Conservation (phyloP, 2,888 invertebrate genomes). For the Spodoptera littoralis region DNA sequence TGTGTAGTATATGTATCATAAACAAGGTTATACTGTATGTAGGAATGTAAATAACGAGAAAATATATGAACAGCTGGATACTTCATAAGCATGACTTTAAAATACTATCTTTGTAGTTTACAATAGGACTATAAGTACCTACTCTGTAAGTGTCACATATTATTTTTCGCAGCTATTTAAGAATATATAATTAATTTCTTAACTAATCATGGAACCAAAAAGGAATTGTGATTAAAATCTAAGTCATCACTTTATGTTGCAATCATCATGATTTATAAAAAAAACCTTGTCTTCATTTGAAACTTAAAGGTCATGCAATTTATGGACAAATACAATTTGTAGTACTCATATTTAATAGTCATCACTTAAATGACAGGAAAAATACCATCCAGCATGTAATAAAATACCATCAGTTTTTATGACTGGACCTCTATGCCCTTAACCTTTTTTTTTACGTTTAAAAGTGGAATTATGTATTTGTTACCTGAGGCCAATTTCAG, state of each 20-base stretch:
- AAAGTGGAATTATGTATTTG: conserved; percentile 3
- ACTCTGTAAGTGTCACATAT: background rate
- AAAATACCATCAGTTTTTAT: conserved; percentile 21
- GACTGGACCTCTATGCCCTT: background rate
- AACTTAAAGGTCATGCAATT: conserved; percentile 4
- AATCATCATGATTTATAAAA: background rate
- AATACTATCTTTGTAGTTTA: background rate
- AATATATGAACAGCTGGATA: conserved; percentile 32
- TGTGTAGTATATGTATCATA: background rate
- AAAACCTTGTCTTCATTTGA: background rate
- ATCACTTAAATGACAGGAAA: no score
- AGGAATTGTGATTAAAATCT: background rate
- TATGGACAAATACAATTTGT: conserved; percentile 2
- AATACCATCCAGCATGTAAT: background rate
- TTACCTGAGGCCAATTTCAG: conserved; percentile 13
- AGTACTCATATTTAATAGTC: conserved; percentile 5
- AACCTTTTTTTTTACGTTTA: conserved; percentile 27
- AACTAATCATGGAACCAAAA: background rate
- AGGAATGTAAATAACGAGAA: conserved; percentile 4
- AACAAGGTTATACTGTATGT: conserved; percentile 4
- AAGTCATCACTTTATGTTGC: conserved; percentile 5
- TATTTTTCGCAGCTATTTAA: background rate
- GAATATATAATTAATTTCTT: background rate
- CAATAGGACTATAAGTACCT: no score
- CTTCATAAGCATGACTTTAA: conserved; percentile 1